Evolutionary conservation across 2,888 invertebrate genomes (phyloP), one percentile per base, ranked within the genome.

Genomic region (Chironomus tentans): DNA sequence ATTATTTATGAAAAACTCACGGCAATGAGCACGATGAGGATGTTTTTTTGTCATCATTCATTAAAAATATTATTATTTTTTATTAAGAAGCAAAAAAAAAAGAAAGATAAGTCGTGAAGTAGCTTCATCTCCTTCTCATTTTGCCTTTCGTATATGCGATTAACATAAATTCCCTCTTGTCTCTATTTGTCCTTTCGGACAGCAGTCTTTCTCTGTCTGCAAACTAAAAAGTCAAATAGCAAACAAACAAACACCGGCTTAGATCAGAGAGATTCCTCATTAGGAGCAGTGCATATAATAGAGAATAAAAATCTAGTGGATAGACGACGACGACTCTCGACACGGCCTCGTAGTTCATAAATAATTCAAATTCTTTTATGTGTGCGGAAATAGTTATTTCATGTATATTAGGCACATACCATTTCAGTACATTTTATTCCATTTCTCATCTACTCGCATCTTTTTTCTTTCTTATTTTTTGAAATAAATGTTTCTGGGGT

Each of bases 301-400:
- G 56, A 28, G 28, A 56, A 56, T 7, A 56, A 56, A 38, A 38
- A 38, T 38, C 38, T 38, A 10, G 38, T 5, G 18, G 56, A 56
- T 18, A 50, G 50, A 56, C n/a, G 56, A 56, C n/a, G 56, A 56
- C n/a, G 18, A 50, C 48, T 48, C 48, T 48, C 21, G 68, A 28
- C 68, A 65, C 47, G 28, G 28, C 62, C 18, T 18, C 74, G 24
- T 68, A 74, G 68, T 74, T 74, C 74, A 74, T 74, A 74, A 74
- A 74, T 74, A 74, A 74, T 74, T 74, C 74, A 74, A 74, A 74
- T 74, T 74, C 68, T 24, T 62, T 65, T 48, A 15, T 46, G 18
- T 65, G 65, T 65, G 65, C 74, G 74, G 74, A 74, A 74, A 74
- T 61, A 48, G 46, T 50, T 72, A 21, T 50, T 56, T 72, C 61